Conservation (phyloP, 2,888 invertebrate species). For the Cephus spinipes region DNA sequence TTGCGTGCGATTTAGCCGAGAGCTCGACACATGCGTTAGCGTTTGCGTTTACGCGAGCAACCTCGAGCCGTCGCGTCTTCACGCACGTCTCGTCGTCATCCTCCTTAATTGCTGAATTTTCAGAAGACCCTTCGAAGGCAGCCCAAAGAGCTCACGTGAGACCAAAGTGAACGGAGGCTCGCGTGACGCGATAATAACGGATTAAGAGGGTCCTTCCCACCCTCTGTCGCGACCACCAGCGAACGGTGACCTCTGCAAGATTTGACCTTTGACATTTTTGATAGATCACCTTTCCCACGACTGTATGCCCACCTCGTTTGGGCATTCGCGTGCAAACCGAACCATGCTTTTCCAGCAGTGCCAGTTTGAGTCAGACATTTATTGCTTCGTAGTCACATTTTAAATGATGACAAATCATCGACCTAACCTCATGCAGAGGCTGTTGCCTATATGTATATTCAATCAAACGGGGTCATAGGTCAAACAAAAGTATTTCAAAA, state of each 20-base stretch:
- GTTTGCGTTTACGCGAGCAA: background rate
- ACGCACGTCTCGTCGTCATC: conserved; percentile 22
- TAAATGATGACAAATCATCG: conserved; percentile 3
- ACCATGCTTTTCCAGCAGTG: background rate
- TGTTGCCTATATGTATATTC: background rate
- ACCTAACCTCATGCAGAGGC: background rate
- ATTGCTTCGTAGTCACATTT: conserved; percentile 3
- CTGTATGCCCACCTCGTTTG: conserved; percentile 1
- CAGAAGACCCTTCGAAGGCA: conserved; percentile 6
- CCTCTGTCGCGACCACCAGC: background rate
- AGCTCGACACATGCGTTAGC: conserved; percentile 17
- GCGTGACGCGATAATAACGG: conserved; percentile 48
- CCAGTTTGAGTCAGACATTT: background rate
- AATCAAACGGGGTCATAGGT: background rate
- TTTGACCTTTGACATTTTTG: conserved; percentile 18
- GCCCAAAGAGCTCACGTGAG: conserved; percentile 36
- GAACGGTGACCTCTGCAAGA: background rate
- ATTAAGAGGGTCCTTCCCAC: conserved; percentile 32
- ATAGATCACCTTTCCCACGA: conserved; percentile 12
- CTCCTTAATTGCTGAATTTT: conserved; percentile 51
- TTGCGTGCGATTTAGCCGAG: conserved; percentile 3
- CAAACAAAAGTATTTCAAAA: background rate
- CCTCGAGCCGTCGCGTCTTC: conserved; percentile 13
- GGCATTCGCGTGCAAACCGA: conserved; percentile 10
- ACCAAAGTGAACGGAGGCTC: conserved; percentile 27